phyloP scores from a whole-genome alignment of 2,797 vertebrate species.

The Moxostoma hubbsi region DNA sequence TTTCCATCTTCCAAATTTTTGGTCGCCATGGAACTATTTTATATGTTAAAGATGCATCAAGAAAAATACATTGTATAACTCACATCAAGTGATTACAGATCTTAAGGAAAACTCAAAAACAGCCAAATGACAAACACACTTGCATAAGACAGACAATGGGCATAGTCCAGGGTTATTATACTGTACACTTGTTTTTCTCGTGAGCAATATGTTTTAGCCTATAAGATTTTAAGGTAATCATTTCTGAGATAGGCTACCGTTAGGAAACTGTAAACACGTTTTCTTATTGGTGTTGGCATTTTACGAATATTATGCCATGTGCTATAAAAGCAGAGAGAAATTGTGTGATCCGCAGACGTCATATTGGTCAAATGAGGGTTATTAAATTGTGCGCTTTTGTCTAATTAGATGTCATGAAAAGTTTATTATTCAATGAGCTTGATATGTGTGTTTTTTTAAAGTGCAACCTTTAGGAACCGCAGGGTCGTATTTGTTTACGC shows the following conservation, averaged over 20 bases:
- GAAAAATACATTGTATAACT: not conserved
- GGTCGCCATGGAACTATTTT: no score
- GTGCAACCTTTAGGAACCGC: not conserved
- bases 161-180: not conserved
- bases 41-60: not conserved
- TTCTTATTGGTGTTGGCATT: not conserved
- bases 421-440: not conserved
- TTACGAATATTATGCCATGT: not conserved
- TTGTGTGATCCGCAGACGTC: not conserved
- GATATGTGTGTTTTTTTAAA: not conserved
- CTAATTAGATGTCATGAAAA: not conserved
- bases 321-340: not conserved
- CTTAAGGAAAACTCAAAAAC: conserved; percentile 6
- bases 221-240: not conserved
- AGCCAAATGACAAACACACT: not conserved
- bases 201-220: not conserved
- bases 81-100: not conserved
- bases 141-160: not conserved
- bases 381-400: conserved; percentile 16
- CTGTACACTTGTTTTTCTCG: not conserved
- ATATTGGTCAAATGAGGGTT: not conserved
- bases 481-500: not conserved
- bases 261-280: not conserved
- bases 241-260: not conserved
- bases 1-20: no score